Percentiles rank a stretch among this genome's conserved stretches.
Conservation (phyloP, 2,797 vertebrate species). For the Melanotaenia maccullochi region DNA sequence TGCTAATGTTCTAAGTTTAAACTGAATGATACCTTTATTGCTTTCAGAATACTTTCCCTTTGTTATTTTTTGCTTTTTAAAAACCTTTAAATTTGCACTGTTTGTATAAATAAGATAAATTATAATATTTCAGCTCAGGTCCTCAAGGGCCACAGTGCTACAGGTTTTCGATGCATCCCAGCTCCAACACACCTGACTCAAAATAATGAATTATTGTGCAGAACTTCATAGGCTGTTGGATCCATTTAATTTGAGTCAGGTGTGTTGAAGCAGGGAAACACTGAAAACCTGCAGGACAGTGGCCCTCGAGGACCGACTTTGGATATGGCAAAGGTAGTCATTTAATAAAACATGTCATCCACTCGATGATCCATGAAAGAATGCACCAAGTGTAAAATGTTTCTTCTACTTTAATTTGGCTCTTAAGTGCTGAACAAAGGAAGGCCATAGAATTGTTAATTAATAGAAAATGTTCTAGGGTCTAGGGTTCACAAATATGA, state of each 20-base stretch:
- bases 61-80: not conserved
- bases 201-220: too few relatives aligned
- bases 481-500: not conserved
- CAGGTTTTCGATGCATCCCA: too few relatives aligned
- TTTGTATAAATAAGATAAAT: not conserved
- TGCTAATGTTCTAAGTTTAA: conserved; percentile 11
- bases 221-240: too few relatives aligned
- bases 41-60: not conserved
- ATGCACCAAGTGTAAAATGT: not conserved
- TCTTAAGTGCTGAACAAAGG: conserved; percentile 1
- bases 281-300: too few relatives aligned
- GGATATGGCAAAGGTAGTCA: not conserved
- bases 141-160: too few relatives aligned
- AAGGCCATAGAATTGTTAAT: not conserved
- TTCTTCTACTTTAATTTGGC: not conserved
- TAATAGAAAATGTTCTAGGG: not conserved
- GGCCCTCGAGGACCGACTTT: too few relatives aligned
- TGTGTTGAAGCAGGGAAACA: too few relatives aligned
- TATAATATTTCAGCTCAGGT: not conserved
- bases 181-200: too few relatives aligned
- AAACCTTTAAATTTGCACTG: not conserved
- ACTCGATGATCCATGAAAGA: not conserved
- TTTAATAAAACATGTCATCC: not conserved
- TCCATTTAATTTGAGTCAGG: too few relatives aligned
- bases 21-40: not conserved